Conservation (phyloP, 2,113 vertebrate genomes). For the Thamnaconus septentrionalis region DNA sequence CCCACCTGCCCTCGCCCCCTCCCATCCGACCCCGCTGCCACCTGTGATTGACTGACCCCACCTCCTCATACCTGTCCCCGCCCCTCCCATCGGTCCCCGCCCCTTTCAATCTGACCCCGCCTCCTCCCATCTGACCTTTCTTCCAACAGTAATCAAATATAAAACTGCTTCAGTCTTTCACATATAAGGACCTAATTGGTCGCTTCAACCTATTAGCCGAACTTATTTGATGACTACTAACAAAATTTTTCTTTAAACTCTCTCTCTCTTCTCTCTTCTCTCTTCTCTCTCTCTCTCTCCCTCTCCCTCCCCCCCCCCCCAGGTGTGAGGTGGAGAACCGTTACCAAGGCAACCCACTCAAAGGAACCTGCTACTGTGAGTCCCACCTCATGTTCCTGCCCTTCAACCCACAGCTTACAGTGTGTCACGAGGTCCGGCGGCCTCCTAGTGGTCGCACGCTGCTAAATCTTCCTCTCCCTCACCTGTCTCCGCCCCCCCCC, state of each 20-base stretch:
- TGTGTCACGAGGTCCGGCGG: not conserved
- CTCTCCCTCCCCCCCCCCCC: constrained; percentile 26
- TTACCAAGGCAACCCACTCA: constrained; percentile 97
- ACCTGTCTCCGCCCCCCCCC: constrained; percentile 11
- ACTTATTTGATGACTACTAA: too few relatives aligned
- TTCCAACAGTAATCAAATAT: not conserved
- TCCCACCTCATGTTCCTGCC: constrained; percentile 7
- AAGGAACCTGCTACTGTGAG: constrained; percentile 99
- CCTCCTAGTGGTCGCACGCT: not conserved
- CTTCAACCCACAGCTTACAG: not conserved
- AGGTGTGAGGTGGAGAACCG: constrained; percentile 98
- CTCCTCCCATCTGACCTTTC: too few relatives aligned
- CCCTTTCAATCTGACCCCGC: too few relatives aligned
- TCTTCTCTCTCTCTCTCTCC: not conserved
- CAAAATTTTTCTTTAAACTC: not conserved
- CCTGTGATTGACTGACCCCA: not conserved
- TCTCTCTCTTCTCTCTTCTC: not conserved
- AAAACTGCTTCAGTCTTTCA: too few relatives aligned
- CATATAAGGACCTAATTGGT: too few relatives aligned
- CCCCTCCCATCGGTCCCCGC: too few relatives aligned
- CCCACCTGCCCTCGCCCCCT: not conserved
- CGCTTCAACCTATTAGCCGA: too few relatives aligned
- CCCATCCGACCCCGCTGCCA: not conserved
- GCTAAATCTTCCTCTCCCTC: constrained; percentile 13
- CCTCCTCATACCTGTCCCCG: too few relatives aligned